Evolutionary conservation across 1,140 invertebrate species (phyloP), one percentile per base, ranked within the genome.

Genomic region (Lanistes nyassanus): DNA sequence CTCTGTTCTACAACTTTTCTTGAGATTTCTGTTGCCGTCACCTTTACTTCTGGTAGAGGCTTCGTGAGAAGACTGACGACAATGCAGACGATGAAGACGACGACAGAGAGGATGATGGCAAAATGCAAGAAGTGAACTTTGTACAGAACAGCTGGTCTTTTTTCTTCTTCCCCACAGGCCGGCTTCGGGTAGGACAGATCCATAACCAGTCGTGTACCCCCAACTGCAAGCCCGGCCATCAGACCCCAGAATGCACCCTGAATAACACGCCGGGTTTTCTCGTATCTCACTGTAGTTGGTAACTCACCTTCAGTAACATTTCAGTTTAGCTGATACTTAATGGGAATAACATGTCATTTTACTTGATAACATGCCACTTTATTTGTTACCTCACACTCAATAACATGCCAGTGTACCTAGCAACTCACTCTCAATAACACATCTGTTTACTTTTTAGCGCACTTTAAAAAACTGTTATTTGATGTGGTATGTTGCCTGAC

Each of bases 241-340:
- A 92, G 80, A 39, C 90, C 89, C 90, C 90, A 91, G 82, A 92
- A 92, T 37, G 90, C 91, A 34, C 90, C 91, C 90, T 91, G 76
- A 13, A 82, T 76, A 58, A 21, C 29, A 5, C 36, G 19, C 19
- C 3, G n/a, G n/a, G n/a, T n/a, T n/a, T n/a, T n/a, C n/a, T n/a
- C n/a, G n/a, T n/a, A n/a, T n/a, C n/a, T n/a, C n/a, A n/a, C n/a
- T n/a, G n/a, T n/a, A n/a, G n/a, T n/a, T n/a, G n/a, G n/a, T n/a
- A n/a, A n/a, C n/a, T n/a, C n/a, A n/a, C n/a, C n/a, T n/a, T n/a
- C n/a, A n/a, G n/a, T n/a, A n/a, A n/a, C n/a, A n/a, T n/a, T n/a
- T n/a, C n/a, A n/a, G n/a, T n/a, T n/a, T n/a, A n/a, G n/a, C n/a
- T n/a, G n/a, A n/a, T n/a, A n/a, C n/a, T n/a, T n/a, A n/a, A n/a